These are phyloP conservation scores for Danionella dracula DNA, from an alignment of 2,797 vertebrate species.

Conservation along the genomic window DNA sequence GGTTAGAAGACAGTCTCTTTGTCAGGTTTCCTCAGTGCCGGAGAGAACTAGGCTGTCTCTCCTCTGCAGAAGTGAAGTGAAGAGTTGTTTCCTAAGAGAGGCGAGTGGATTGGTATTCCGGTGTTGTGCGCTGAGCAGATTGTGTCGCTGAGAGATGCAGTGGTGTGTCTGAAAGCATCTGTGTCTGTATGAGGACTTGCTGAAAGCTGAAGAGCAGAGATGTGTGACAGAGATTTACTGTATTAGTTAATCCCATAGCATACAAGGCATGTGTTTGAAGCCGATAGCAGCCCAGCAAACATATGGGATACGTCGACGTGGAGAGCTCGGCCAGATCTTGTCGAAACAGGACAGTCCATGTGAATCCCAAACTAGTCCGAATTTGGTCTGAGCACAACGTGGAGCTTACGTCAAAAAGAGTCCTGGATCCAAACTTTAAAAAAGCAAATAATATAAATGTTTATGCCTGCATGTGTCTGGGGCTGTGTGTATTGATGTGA, in stretches of 20 bases:
- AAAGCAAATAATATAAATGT: too few relatives aligned
- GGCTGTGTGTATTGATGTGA: too few relatives aligned
- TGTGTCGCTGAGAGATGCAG: background rate
- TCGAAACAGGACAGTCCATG: too few relatives aligned
- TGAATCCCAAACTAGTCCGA: too few relatives aligned
- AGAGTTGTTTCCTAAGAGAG: conserved; percentile 16
- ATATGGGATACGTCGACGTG: too few relatives aligned
- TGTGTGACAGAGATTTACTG: background rate
- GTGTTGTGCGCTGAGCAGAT: background rate
- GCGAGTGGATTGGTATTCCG: conserved; percentile 24
- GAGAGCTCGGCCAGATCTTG: too few relatives aligned
- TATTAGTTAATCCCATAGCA: background rate
- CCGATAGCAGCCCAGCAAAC: too few relatives aligned
- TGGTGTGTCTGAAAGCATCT: background rate
- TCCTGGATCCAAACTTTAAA: too few relatives aligned
- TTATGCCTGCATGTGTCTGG: too few relatives aligned
- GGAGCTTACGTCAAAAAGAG: too few relatives aligned
- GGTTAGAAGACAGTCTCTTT: conserved; percentile 28
- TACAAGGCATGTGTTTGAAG: too few relatives aligned
- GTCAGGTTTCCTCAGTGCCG: conserved; percentile 20
- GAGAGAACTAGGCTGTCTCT: conserved; percentile 40
- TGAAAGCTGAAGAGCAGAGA: conserved; percentile 1
- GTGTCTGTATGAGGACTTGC: background rate
- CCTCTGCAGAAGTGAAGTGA: conserved; percentile 1
- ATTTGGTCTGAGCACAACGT: too few relatives aligned